Evolutionary conservation across 2,797 vertebrate genomes (phyloP), one percentile per base, ranked within the genome.

Genomic region (Buceros bicornis): DNA sequence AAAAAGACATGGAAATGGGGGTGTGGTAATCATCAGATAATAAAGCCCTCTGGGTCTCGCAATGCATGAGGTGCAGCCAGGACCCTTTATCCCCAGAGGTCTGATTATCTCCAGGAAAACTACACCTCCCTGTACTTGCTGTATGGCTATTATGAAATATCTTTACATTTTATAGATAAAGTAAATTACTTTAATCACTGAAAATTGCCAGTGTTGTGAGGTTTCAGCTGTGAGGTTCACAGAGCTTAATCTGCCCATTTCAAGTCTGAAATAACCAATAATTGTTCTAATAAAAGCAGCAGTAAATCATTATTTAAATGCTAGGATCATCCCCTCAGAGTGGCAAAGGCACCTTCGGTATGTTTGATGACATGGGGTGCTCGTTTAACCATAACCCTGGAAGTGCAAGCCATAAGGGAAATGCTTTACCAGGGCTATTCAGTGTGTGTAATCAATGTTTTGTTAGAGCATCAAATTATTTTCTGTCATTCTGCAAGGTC

Each of bases 11-110:
- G 73, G 94, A 97, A 96, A 97, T 93, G 93, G 97, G 96, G 97
- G 97, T 97, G 97, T 91, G 97, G 97, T 97, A 98, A 97, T 97
- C 97, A 97, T 98, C 95, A 97, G 97, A 98, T 98, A 98, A 98
- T 98, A 98, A 98, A 60, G 95, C 97, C 98, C 97, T 98, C 97
- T 97, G 98, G 97, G 96, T 96, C 93, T 93, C 0, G 50, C 93
- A 85, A 92, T 93, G 95, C 89, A 97, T 80, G 97, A 97, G 98
- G 98, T 98, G 92, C 96, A 72, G 14, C 87, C 91, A 97, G 96
- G 97, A 97, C 95, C 97, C 93, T 94, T 90, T 96, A 96, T 98
- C 97, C 97, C 96, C 94, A 95, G 97, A 98, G 97, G 96, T 95
- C 93, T 98, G 98, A 98, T 98, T 98, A 98, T 98, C 97, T 98